These are phyloP conservation scores for Lapara coniferarum DNA, from an alignment of 2,888 invertebrate species.

Conservation along the genomic window DNA sequence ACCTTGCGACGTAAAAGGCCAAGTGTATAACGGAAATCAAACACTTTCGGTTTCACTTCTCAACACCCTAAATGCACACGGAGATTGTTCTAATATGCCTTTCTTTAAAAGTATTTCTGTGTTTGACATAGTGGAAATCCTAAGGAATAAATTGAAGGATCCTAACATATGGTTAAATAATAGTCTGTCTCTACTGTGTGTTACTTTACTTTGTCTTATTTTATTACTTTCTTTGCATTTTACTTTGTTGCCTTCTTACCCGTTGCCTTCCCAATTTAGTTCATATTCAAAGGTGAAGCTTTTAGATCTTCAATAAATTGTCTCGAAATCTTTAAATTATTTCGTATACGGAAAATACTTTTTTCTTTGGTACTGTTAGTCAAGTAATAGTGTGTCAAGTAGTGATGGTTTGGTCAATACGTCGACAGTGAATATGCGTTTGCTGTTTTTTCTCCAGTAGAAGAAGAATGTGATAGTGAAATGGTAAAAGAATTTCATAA, in stretches of 20 bases:
- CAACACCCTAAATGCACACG: background rate
- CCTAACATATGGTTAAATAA: background rate
- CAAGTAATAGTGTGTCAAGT: too few relatives aligned
- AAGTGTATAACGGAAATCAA: too few relatives aligned
- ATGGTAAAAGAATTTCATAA: too few relatives aligned
- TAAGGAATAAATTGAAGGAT: background rate
- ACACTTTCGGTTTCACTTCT: too few relatives aligned
- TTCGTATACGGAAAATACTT: too few relatives aligned
- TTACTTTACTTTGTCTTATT: background rate
- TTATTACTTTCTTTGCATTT: constrained; percentile 9
- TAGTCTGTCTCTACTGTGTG: constrained; percentile 5
- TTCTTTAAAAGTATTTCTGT: background rate
- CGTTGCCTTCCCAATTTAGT: background rate
- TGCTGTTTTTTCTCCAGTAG: too few relatives aligned
- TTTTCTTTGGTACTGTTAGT: too few relatives aligned
- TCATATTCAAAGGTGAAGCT: background rate
- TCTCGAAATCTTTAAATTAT: background rate
- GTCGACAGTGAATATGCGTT: too few relatives aligned
- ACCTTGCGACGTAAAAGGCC: too few relatives aligned
- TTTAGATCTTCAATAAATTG: background rate
- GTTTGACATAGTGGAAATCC: background rate
- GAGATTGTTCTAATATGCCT: background rate
- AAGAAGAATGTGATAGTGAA: too few relatives aligned
- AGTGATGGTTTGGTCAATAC: too few relatives aligned
- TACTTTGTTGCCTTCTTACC: background rate